Percentiles rank a stretch among this genome's conserved stretches.
Conservation (phyloP, 2,888 invertebrate species). For the Apotomis betuletana region DNA sequence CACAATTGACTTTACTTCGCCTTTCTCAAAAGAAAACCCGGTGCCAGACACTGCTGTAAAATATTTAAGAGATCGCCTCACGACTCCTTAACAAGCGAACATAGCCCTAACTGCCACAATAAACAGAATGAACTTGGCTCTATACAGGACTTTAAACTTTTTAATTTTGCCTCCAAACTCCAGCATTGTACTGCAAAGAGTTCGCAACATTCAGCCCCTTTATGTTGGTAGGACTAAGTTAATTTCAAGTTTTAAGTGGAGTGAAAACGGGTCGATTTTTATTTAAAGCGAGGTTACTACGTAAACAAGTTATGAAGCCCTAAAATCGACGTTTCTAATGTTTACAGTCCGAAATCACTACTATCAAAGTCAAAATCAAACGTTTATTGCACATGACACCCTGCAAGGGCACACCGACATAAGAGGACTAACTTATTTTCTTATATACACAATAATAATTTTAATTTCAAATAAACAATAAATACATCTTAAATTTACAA, state of each 20-base stretch:
- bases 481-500: too few relatives aligned
- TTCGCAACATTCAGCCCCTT: slow-evolving; percentile 36
- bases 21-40: neutral
- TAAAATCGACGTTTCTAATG: too few relatives aligned
- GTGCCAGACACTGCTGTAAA: neutral
- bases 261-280: slow-evolving; percentile 11
- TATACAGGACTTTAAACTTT: slow-evolving; percentile 44
- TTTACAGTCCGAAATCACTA: too few relatives aligned
- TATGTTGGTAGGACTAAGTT: slow-evolving; percentile 31
- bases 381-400: too few relatives aligned
- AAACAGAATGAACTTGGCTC: slow-evolving; percentile 45
- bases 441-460: too few relatives aligned
- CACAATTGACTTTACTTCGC: neutral
- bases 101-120: slow-evolving; percentile 43
- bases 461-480: too few relatives aligned
- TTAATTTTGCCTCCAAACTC: slow-evolving; percentile 42
- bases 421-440: too few relatives aligned
- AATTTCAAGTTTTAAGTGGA: slow-evolving; percentile 34
- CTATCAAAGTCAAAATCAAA: too few relatives aligned
- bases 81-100: slow-evolving; percentile 33
- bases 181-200: slow-evolving; percentile 36
- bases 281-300: neutral
- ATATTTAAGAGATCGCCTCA: slow-evolving; percentile 8
- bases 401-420: too few relatives aligned
- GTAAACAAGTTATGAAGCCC: neutral